A percentile compares a stretch with the other conserved stretches of the same genome.
phyloP scores from a whole-genome alignment of 2,888 invertebrate species.

The Sinodicranocentrus sp. region DNA sequence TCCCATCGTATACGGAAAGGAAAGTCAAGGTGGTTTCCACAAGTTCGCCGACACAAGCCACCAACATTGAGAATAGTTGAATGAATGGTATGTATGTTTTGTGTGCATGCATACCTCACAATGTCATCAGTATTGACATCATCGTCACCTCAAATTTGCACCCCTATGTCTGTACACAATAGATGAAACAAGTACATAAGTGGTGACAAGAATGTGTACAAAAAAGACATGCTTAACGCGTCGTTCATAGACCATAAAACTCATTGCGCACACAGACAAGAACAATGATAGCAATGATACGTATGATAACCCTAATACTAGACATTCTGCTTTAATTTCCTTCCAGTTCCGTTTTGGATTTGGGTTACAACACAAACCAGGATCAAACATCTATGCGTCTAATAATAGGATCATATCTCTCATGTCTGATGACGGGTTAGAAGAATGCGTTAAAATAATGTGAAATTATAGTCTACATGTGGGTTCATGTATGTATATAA shows the following conservation, averaged over 20 bases:
- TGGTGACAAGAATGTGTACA: too few species aligned
- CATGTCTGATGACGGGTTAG: not conserved
- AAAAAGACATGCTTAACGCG: too few species aligned
- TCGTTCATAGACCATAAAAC: too few species aligned
- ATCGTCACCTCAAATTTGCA: conserved; percentile 4
- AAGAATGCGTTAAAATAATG: too few species aligned
- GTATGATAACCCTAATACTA: too few species aligned
- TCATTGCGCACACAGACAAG: too few species aligned
- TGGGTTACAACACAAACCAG: not conserved
- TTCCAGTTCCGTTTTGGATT: conserved; percentile 15
- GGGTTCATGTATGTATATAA: too few species aligned
- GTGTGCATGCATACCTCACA: conserved; percentile 1
- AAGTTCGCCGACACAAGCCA: conserved; percentile 46
- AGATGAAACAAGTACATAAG: too few species aligned
- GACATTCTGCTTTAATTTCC: too few species aligned
- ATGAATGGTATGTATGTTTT: not conserved
- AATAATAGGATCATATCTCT: not conserved
- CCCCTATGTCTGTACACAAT: too few species aligned
- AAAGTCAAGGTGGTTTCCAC: conserved; percentile 54
- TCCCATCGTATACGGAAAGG: conserved; percentile 36
- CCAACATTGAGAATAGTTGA: not conserved
- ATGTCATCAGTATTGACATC: conserved; percentile 31
- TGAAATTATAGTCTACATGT: too few species aligned
- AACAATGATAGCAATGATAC: too few species aligned
- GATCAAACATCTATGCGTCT: not conserved